phyloP scores from a whole-genome alignment of 2,113 vertebrate genomes.

The Pitta sordida region DNA sequence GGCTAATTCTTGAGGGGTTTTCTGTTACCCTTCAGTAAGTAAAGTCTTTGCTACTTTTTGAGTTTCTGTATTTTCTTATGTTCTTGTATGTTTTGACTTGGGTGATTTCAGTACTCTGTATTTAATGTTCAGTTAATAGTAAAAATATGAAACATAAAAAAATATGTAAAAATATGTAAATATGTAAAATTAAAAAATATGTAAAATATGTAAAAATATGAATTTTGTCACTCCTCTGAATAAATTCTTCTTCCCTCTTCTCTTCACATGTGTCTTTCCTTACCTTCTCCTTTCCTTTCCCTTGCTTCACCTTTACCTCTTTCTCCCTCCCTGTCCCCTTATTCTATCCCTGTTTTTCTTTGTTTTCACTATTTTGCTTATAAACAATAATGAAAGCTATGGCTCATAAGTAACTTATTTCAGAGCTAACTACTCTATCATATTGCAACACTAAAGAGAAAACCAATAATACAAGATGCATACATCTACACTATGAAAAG shows the following conservation, averaged over 20 bases:
- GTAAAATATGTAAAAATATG: too few species aligned
- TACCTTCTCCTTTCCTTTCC: too few species aligned
- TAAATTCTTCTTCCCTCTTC: too few species aligned
- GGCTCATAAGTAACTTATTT: neutral
- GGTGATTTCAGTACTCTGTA: neutral
- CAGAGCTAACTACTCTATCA: neutral
- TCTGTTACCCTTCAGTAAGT: too few species aligned
- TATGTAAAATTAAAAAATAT: too few species aligned
- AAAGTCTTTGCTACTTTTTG: neutral
- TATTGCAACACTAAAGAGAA: neutral
- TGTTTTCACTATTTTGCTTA: neutral
- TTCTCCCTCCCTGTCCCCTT: rapidly evolving
- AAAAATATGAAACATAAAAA: neutral
- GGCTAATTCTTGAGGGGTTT: neutral
- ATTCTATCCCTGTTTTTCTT: neutral
- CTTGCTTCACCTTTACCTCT: neutral
- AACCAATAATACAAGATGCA: neutral
- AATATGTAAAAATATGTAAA: too few species aligned
- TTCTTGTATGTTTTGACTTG: neutral
- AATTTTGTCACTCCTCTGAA: neutral
- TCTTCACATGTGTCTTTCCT: too few species aligned
- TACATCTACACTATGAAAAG: neutral
- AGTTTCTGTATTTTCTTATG: neutral
- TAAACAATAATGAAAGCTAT: neutral
- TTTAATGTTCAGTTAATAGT: neutral